Percentiles rank a stretch among this genome's conserved stretches.
Evolutionary conservation across 1,140 invertebrate genomes (phyloP).

Genomic region (Eueides isabella): DNA sequence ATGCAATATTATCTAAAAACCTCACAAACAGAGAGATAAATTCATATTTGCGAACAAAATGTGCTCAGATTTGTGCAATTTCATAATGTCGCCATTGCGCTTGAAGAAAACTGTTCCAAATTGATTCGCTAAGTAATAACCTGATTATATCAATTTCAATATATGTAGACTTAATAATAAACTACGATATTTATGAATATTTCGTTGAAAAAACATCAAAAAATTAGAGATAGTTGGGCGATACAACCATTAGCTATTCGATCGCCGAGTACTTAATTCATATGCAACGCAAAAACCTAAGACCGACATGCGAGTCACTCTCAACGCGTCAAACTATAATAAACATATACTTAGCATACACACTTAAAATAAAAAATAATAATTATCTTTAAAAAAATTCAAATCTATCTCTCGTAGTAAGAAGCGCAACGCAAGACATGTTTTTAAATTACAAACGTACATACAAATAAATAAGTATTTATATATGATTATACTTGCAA

Average conservation of each 20-base stretch:
- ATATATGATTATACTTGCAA: background rate
- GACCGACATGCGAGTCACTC: constrained; percentile 29
- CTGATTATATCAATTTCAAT: constrained; percentile 65
- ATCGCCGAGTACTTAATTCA: constrained; percentile 63
- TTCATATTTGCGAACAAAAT: constrained; percentile 65
- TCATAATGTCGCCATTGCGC: constrained; percentile 69
- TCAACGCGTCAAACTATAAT: background rate
- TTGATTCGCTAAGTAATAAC: constrained; percentile 69
- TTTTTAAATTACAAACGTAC: constrained; percentile 29
- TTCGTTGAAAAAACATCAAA: constrained; percentile 80
- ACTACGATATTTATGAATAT: constrained; percentile 73
- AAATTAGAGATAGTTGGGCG: constrained; percentile 67
- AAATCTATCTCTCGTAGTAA: constrained; percentile 1
- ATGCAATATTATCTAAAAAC: constrained; percentile 73
- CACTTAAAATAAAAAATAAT: constrained; percentile 11
- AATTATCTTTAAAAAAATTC: background rate
- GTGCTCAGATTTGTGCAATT: constrained; percentile 71
- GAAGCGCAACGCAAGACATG: constrained; percentile 2
- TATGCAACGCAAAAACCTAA: constrained; percentile 52
- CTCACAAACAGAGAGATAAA: constrained; percentile 72
- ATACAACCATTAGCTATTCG: constrained; percentile 42
- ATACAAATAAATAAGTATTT: background rate
- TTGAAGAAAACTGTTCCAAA: constrained; percentile 76
- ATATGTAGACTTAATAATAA: constrained; percentile 69
- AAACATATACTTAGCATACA: background rate